Percentiles rank a stretch among this genome's conserved stretches.
phyloP scores from a whole-genome alignment of 2,797 vertebrate species.

The Eulemur rubriventer region DNA sequence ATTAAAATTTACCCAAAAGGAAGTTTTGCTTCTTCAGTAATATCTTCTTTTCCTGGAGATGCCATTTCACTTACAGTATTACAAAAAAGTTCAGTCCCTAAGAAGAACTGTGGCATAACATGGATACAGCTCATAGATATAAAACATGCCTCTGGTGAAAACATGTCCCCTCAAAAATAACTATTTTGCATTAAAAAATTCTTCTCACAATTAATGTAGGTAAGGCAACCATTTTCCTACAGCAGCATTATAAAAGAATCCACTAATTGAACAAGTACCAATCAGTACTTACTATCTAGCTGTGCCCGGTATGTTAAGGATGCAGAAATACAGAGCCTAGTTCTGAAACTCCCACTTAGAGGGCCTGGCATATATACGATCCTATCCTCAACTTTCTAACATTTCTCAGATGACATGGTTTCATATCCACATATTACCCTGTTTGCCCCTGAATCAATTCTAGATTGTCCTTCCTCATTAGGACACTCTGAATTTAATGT shows the following conservation, averaged over 20 bases:
- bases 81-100: neutral
- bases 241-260: neutral
- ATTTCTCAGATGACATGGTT: neutral
- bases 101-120: neutral
- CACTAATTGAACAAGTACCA: neutral
- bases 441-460: neutral
- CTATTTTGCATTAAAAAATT: neutral
- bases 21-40: conserved; percentile 16
- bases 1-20: neutral
- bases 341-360: neutral
- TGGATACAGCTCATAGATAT: neutral
- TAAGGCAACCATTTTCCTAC: neutral
- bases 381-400: neutral
- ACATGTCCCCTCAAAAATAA: neutral
- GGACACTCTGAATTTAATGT: neutral
- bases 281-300: neutral
- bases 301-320: neutral
- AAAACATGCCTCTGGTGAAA: neutral
- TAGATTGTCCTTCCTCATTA: neutral
- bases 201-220: neutral
- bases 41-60: neutral
- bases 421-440: neutral
- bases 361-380: neutral
- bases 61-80: neutral
- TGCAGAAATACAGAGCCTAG: neutral